Base-by-base conservation (phyloP, 2,888 invertebrate genomes). In the Steromphala cineraria region DNA sequence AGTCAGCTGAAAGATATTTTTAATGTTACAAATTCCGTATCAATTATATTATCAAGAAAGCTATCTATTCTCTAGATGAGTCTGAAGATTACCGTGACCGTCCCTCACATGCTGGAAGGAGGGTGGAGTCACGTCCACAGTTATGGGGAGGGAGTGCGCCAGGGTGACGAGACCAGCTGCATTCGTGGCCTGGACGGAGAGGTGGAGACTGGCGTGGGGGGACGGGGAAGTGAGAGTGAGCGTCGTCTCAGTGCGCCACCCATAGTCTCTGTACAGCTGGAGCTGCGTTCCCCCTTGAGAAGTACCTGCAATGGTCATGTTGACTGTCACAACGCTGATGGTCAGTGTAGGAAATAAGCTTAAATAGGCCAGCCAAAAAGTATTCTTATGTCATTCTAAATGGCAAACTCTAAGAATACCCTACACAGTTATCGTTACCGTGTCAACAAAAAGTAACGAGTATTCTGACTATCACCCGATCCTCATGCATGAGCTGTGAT, bases 111-210 rank as follows among this genome's bases (percentile, higher is more conserved):
- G 71, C 0, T 40, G 13, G n/a, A 88, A 83, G 5, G 81, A 56
- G 0, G 89, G 89, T 8, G 85, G 84, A 0, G 89, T 89, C 67
- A 89, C 79, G 77, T 89, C 89, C 17, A 89, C 83, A 19, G 82
- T 56, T 2, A 89, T 80, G 5, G 81, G 83, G 13, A 83, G 80
- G 0, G 88, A 87, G 28, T 85, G 82, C 28, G 85, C 82, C 8
- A 85, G 82, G n/a, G 85, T 84, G 17, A 82, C 81, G 15, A 87
- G 75, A 3, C 87, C 88, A 0, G 89, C 87, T 0, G 83, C 83
- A 81, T 89, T 89, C 2, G 84, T 86, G 17, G 89, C 88, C 17
- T 87, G 80, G n/a, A 89, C 87, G 15, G 89, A 89, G 31, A 89
- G 75, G 74, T 84, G 85, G 7, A 89, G 82, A n/a, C 79, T 79